Evolutionary conservation across 2,888 invertebrate genomes (phyloP), one percentile per base, ranked within the genome.

Genomic region (Platycheirus rosarum): DNA sequence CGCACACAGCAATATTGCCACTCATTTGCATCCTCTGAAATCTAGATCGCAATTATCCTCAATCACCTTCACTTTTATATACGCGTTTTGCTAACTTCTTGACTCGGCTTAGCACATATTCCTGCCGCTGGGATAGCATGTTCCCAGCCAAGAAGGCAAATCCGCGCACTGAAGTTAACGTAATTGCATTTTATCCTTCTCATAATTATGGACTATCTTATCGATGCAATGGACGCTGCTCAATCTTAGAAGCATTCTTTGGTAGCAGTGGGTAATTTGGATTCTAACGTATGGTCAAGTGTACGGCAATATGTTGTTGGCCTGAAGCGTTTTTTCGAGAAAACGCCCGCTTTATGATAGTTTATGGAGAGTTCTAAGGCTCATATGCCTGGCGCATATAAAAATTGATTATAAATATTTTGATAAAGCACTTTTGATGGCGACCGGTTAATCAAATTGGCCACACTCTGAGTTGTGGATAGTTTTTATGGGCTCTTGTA

Each of bases 61-160:
- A 69, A 75, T 75, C 75, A 69, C 69, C 75, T 75, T 75, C 75
- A 69, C 75, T 75, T 69, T 75, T 69, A n/a, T n/a, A n/a, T n/a
- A 75, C 14, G 53, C 11, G 32, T 68, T 60, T 49, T 20, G 8
- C 32, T 11, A 44, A 20, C 74, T 42, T 37, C 57, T 55, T 46
- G 55, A 26, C 63, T 46, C 55, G 51, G 40, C 18, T 49, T 68
- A 68, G 42, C 23, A 6, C 37, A 68, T 23, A 44, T 60, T 68
- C 68, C 18, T 68, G 74, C 8, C 23, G 2, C 6, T 6, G 3
- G 23, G 6, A 23, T 6, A 6, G 23, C 23, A 23, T 23, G 3
- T 23, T 23, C 6, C 6, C 5, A 6, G 29, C 29, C 3, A 32
- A 3, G 29, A 8, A 32, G 8, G 29, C 8, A 32, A 32, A 32